phyloP scores from a whole-genome alignment of 2,113 vertebrate species.

The Mormyrus iriodes region DNA sequence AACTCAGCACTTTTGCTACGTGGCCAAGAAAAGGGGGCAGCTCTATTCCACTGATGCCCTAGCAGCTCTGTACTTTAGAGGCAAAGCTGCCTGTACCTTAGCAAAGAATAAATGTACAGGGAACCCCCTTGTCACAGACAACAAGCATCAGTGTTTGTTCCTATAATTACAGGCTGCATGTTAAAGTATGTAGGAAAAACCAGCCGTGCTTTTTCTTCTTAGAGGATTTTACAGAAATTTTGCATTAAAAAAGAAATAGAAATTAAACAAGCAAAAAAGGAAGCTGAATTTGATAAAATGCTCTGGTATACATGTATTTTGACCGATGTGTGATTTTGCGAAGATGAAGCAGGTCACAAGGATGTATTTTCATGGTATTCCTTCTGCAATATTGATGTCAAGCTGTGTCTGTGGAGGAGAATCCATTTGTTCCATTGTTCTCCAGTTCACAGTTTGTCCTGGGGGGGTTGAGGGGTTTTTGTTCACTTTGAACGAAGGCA shows the following conservation, averaged over 20 bases:
- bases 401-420: not conserved
- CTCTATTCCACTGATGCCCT: not conserved
- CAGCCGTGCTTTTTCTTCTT: not conserved
- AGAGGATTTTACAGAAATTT: not conserved
- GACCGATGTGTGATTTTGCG: not conserved
- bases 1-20: not conserved
- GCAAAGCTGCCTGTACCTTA: not conserved
- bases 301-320: not conserved
- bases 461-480: not conserved
- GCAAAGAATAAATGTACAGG: not conserved
- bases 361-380: not conserved
- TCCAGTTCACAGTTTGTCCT: not conserved
- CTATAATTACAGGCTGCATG: not conserved
- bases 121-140: conserved; percentile 8
- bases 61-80: not conserved
- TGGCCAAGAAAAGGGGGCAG: not conserved
- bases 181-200: too few relatives aligned
- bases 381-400: not conserved
- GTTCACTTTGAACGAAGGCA: not conserved
- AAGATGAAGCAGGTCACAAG: not conserved
- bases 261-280: not conserved
- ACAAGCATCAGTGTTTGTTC: not conserved
- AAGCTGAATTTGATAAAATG: not conserved
- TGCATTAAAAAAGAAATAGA: not conserved
- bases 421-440: not conserved